Percentiles rank a stretch among this genome's conserved stretches.
Evolutionary conservation across 2,113 vertebrate species (phyloP).

Genomic region (Empidonax traillii): DNA sequence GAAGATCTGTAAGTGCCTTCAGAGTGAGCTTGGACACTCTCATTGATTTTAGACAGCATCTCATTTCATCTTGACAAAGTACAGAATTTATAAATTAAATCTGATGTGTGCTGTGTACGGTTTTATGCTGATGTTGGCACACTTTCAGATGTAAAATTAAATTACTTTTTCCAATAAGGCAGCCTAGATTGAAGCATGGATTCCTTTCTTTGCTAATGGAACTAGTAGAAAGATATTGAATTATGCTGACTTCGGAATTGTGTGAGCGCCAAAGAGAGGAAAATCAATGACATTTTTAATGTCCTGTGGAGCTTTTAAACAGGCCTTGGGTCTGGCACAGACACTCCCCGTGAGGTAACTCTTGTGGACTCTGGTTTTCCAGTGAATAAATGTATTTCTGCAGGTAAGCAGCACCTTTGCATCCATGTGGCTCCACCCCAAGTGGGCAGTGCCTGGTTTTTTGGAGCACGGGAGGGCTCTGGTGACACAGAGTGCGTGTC

Average conservation of each 20-base stretch:
- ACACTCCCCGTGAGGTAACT: not conserved
- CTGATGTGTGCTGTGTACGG: not conserved
- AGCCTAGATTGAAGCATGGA: conserved; percentile 28
- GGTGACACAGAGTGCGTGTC: not conserved
- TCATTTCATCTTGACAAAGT: conserved; percentile 26
- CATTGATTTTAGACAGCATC: conserved; percentile 36
- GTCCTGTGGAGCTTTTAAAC: conserved; percentile 41
- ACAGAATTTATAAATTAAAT: conserved; percentile 48
- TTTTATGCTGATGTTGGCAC: conserved; percentile 59
- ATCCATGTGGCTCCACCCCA: not conserved
- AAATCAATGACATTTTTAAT: conserved; percentile 60
- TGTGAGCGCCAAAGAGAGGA: conserved; percentile 36
- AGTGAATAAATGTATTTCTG: not conserved
- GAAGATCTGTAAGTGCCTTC: not conserved
- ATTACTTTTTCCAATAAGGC: conserved; percentile 61
- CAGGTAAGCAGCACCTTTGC: not conserved
- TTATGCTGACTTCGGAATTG: conserved; percentile 53
- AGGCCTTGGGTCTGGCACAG: not conserved
- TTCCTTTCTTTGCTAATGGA: conserved; percentile 62
- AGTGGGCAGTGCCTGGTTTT: not conserved
- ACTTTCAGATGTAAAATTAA: conserved; percentile 63
- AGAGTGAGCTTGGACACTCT: not conserved
- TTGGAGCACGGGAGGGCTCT: not conserved
- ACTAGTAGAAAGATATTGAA: conserved; percentile 52
- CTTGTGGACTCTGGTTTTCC: conserved; percentile 8